A percentile compares a stretch with the other conserved stretches of the same genome.
Conservation (phyloP, 2,888 invertebrate species). For the Phortica magna region DNA sequence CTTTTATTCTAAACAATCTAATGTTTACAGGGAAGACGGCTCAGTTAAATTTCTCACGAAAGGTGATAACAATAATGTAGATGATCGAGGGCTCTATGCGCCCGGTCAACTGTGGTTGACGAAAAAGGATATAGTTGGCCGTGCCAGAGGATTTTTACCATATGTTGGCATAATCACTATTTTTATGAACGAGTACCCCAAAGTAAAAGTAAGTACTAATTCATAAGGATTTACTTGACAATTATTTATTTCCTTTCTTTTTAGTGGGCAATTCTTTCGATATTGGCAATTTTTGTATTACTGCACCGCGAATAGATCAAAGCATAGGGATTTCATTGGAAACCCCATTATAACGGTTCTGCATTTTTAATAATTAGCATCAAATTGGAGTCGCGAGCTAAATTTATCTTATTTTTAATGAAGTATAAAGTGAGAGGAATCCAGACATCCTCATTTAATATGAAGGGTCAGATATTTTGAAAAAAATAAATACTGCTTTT, state of each 20-base stretch:
- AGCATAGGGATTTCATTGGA: background rate
- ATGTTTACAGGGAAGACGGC: slow-evolving; percentile 84
- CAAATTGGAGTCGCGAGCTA: background rate
- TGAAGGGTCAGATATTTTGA: background rate
- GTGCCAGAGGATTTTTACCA: slow-evolving; percentile 97
- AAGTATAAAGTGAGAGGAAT: background rate
- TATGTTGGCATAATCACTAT: slow-evolving; percentile 99
- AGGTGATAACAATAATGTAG: slow-evolving; percentile 99
- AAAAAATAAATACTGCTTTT: background rate
- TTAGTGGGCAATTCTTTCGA: slow-evolving; percentile 93
- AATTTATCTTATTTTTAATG: background rate
- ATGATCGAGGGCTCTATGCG: slow-evolving; percentile 98
- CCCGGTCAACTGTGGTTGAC: slow-evolving; percentile 98
- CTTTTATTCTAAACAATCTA: background rate
- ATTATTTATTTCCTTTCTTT: slow-evolving; percentile 68
- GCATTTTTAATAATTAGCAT: background rate
- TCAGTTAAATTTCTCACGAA: slow-evolving; percentile 98
- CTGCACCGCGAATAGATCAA: slow-evolving; percentile 90
- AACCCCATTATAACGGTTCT: background rate
- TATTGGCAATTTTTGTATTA: slow-evolving; percentile 93
- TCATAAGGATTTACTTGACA: background rate
- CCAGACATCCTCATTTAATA: background rate
- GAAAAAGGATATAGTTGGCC: slow-evolving; percentile 97
- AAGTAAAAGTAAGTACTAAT: slow-evolving; percentile 86
- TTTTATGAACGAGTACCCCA: slow-evolving; percentile 99